Conservation (phyloP, 2,113 vertebrate species). For the Chrysochloris asiatica region DNA sequence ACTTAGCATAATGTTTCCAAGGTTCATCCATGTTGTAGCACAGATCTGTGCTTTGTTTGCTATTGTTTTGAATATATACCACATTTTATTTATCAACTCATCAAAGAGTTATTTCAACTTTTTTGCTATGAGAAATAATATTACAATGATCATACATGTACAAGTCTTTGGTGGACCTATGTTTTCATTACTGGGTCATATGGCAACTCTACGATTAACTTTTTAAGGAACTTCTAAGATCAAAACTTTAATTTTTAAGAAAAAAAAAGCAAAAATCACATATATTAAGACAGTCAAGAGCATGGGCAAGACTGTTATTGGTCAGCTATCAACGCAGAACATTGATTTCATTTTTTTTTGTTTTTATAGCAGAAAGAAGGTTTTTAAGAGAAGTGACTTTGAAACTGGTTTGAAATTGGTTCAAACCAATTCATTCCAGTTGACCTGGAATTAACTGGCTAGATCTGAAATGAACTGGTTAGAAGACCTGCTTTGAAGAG, state of each 20-base stretch:
- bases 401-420: not conserved
- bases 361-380: too few relatives aligned
- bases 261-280: conserved; percentile 19
- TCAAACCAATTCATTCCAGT: too few relatives aligned
- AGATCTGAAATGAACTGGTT: too few relatives aligned
- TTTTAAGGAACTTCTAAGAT: conserved; percentile 46
- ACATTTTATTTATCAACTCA: not conserved
- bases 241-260: conserved; percentile 42
- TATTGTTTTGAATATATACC: conserved; percentile 1
- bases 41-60: not conserved
- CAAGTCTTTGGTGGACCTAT: conserved; percentile 36
- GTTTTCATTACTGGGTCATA: conserved; percentile 10
- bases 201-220: conserved; percentile 7
- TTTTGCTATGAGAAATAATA: conserved; percentile 14
- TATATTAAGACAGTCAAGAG: not conserved
- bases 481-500: not conserved
- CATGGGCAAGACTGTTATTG: not conserved
- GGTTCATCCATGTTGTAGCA: not conserved
- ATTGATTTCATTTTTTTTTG: not conserved
- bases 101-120: conserved; percentile 5
- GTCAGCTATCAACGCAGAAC: not conserved
- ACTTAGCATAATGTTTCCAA: not conserved
- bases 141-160: conserved; percentile 16
- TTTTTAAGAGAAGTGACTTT: conserved; percentile 19
- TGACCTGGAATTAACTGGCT: too few relatives aligned